These are phyloP conservation scores for Eublepharis macularius DNA, from an alignment of 2,113 vertebrate species.

Conservation along the genomic window DNA sequence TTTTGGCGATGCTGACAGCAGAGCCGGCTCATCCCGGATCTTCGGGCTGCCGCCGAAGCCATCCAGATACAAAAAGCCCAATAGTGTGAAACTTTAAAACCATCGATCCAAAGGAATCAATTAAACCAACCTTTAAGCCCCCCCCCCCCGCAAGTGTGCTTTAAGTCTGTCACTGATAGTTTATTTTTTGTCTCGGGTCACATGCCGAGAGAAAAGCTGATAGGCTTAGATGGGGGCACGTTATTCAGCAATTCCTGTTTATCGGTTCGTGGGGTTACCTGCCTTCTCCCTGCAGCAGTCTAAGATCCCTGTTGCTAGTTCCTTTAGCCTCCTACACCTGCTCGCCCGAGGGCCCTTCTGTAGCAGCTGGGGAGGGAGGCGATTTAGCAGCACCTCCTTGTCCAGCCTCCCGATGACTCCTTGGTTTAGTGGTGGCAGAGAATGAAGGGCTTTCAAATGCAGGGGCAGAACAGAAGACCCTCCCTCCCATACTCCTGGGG, in stretches of 20 bases:
- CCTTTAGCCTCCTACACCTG: conserved; percentile 33
- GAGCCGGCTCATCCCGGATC: conserved; percentile 45
- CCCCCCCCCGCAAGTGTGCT: conserved; percentile 12
- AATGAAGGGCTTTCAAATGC: conserved; percentile 19
- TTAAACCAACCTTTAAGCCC: conserved; percentile 58
- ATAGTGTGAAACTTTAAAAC: conserved; percentile 47
- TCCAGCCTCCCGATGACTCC: too few relatives aligned
- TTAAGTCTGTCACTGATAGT: conserved; percentile 22
- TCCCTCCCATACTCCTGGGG: too few relatives aligned
- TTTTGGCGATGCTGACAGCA: conserved; percentile 39
- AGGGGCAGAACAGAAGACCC: too few relatives aligned
- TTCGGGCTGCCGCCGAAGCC: conserved; percentile 56
- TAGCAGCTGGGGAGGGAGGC: conserved; percentile 33
- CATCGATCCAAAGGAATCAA: conserved; percentile 46
- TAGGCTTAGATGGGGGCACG: conserved; percentile 41
- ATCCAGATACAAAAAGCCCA: conserved; percentile 35
- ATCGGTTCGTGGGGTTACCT: conserved; percentile 35
- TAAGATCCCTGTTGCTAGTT: neutral
- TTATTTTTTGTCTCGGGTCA: conserved; percentile 23
- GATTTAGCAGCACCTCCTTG: too few relatives aligned
- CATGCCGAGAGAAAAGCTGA: conserved; percentile 8
- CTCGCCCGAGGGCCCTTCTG: conserved; percentile 4
- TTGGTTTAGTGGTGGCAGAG: too few relatives aligned
- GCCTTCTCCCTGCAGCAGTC: conserved; percentile 12
- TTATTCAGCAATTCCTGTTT: conserved; percentile 32